These are phyloP conservation scores for Chymomyza caudatula DNA, from an alignment of 2,888 invertebrate genomes.

Conservation along the genomic window DNA sequence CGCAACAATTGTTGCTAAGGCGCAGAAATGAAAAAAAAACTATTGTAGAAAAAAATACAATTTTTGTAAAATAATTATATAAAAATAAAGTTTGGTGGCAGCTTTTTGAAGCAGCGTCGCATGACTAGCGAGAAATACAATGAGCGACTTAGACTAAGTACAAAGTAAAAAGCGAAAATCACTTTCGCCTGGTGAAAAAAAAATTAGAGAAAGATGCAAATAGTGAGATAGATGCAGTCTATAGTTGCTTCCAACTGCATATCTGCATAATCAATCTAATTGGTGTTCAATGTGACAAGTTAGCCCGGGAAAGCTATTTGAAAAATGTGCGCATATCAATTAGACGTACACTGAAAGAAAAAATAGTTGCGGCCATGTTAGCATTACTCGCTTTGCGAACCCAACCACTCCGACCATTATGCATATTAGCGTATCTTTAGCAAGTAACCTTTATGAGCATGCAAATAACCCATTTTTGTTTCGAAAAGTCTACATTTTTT, in stretches of 20 bases:
- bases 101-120: constrained; percentile 15
- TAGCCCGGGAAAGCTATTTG: constrained; percentile 4
- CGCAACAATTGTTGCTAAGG: constrained; percentile 1
- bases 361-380: no score
- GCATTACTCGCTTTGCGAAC: no score
- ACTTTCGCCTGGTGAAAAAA: constrained; percentile 49
- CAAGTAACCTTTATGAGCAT: no score
- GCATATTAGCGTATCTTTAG: no score
- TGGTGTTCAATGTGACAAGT: constrained; percentile 59
- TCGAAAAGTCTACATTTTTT: no score
- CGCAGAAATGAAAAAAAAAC: constrained; percentile 9
- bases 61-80: constrained; percentile 45
- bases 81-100: constrained; percentile 28
- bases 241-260: neutral
- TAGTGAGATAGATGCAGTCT: constrained; percentile 21
- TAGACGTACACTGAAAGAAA: constrained; percentile 18
- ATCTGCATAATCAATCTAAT: constrained; percentile 60
- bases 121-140: constrained; percentile 8
- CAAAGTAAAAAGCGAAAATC: constrained; percentile 43
- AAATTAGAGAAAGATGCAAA: neutral
- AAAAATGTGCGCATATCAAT: constrained; percentile 44
- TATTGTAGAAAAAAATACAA: constrained; percentile 32
- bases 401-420: no score
- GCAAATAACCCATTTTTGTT: no score
- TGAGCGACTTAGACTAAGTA: constrained; percentile 4